Percentiles rank a stretch among this genome's conserved stretches.
Conservation (phyloP, 1,140 invertebrate genomes). For the Diachasma alloeum region DNA sequence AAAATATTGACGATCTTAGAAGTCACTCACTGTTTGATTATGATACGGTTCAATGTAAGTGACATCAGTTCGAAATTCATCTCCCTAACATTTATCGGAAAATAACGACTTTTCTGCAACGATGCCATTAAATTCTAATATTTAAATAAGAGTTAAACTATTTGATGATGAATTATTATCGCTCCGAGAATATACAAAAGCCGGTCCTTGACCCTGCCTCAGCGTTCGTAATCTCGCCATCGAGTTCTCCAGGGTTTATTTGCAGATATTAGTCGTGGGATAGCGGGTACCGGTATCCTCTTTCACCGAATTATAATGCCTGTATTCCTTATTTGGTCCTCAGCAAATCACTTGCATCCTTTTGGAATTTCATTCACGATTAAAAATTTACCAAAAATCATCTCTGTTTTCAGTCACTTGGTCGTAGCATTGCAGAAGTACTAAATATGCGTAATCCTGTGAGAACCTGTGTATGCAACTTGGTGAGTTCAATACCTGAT, state of each 20-base stretch:
- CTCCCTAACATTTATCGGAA: no score
- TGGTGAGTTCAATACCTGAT: constrained; percentile 20
- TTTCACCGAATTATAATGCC: background rate
- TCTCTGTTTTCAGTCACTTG: background rate
- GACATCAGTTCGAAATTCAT: background rate
- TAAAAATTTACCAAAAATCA: background rate
- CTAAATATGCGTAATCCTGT: background rate
- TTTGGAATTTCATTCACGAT: background rate
- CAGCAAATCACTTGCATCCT: background rate
- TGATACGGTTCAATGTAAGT: background rate
- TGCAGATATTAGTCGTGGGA: background rate
- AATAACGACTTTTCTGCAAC: no score
- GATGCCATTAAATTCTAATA: no score
- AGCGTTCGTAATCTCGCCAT: background rate
- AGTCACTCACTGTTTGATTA: background rate
- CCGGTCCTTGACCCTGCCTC: background rate
- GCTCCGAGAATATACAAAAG: background rate
- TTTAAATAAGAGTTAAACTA: background rate
- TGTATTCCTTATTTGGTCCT: background rate
- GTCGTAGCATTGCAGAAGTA: no score
- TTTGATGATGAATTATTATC: background rate
- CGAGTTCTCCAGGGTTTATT: background rate
- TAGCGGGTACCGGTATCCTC: background rate
- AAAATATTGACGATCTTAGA: background rate
- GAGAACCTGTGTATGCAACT: background rate